phyloP scores from a whole-genome alignment of 2,797 vertebrate genomes.

The Oryzias dopingdopingensis region DNA sequence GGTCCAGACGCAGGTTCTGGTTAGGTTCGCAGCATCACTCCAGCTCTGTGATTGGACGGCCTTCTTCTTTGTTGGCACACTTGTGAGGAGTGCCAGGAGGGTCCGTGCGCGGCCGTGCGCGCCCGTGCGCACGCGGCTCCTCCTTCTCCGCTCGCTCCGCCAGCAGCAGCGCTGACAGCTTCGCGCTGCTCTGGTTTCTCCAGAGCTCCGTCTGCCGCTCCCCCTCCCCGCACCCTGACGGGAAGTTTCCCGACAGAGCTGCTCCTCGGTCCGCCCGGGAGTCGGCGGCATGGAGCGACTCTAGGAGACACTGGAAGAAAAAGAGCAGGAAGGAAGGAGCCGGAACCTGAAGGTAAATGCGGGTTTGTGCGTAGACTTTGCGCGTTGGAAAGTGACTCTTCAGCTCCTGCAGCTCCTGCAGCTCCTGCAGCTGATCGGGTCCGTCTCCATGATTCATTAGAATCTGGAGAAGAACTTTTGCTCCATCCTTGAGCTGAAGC shows the following conservation, averaged over 20 bases:
- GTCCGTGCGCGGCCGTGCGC: not conserved
- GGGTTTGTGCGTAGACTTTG: not conserved
- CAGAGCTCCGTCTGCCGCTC: not conserved
- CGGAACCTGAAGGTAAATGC: slow-evolving; percentile 40
- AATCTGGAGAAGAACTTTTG: no score
- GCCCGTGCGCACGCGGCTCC: not conserved
- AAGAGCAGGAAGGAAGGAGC: slow-evolving; percentile 10
- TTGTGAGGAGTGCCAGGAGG: not conserved
- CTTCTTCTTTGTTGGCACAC: no score
- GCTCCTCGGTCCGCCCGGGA: slow-evolving; percentile 17
- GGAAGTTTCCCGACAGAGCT: slow-evolving; percentile 33
- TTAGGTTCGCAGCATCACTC: no score
- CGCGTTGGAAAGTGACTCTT: no score
- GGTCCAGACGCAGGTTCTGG: no score
- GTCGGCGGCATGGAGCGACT: slow-evolving; percentile 25
- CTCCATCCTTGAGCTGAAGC: no score
- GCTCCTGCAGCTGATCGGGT: no score
- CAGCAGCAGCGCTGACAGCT: slow-evolving; percentile 32
- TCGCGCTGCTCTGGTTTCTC: slow-evolving; percentile 1
- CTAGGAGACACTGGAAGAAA: slow-evolving; percentile 4
- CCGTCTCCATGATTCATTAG: no score
- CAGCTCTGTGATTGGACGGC: no score
- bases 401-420: no score
- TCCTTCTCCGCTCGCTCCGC: not conserved
- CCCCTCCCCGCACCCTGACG: slow-evolving; percentile 18